A percentile compares a stretch with the other conserved stretches of the same genome.
Evolutionary conservation across 1,140 invertebrate genomes (phyloP).

Genomic region (Apis laboriosa): DNA sequence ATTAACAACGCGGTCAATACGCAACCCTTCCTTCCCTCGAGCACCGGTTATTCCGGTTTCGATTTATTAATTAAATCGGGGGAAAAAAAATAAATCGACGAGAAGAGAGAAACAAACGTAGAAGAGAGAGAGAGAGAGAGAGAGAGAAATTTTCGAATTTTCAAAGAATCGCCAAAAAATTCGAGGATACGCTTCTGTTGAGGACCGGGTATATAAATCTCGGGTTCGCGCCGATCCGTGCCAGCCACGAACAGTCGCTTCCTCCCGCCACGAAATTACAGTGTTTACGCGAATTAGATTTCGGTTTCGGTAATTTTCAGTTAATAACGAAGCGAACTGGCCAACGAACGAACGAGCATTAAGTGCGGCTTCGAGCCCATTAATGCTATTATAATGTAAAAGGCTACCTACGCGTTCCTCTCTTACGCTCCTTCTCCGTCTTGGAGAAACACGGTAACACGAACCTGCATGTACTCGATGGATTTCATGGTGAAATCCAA

Average conservation of each 20-base stretch:
- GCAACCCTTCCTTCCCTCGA: background rate
- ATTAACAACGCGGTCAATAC: conserved; percentile 28
- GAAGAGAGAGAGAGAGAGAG: background rate
- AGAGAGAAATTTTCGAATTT: too few relatives aligned
- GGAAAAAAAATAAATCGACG: background rate
- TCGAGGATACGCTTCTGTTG: background rate
- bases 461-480: conserved; percentile 34
- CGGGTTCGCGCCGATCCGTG: background rate
- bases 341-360: conserved; percentile 59
- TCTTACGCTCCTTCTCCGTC: conserved; percentile 17
- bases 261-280: conserved; percentile 64
- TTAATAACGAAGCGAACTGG: conserved; percentile 70
- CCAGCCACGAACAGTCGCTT: conserved; percentile 43
- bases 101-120: background rate
- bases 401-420: conserved; percentile 61
- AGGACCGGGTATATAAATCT: background rate
- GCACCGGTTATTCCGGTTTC: background rate
- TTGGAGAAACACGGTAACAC: background rate
- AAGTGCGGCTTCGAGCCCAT: conserved; percentile 64
- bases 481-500: conserved; percentile 19
- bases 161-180: too few relatives aligned
- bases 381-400: conserved; percentile 71
- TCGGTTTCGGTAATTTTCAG: conserved; percentile 75
- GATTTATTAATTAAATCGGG: background rate
- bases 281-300: conserved; percentile 76